Evolutionary conservation across 2,113 vertebrate genomes (phyloP).

Genomic region (Tetraodon nigroviridis): DNA sequence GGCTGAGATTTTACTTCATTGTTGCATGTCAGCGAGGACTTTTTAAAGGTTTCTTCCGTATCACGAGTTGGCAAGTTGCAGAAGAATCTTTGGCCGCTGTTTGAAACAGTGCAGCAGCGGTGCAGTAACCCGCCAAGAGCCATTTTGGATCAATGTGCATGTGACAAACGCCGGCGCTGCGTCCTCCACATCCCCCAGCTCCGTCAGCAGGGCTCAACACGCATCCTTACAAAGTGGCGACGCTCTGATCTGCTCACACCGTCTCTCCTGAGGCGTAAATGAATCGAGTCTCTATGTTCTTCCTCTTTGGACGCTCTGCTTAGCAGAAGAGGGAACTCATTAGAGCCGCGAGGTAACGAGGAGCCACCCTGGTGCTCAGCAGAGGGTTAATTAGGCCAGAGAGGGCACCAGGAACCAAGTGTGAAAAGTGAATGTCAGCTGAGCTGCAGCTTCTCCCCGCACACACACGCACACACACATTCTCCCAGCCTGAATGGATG

Average conservation of each 20-base stretch:
- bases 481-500: conserved; percentile 50
- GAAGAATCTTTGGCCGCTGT: conserved; percentile 4
- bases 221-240: conserved; percentile 12
- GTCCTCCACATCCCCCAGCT: neutral
- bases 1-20: neutral
- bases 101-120: conserved; percentile 18
- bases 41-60: neutral
- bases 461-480: conserved; percentile 22
- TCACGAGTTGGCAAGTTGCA: conserved; percentile 13
- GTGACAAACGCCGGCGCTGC: conserved; percentile 4
- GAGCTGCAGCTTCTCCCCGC: conserved; percentile 19
- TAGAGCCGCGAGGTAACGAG: conserved; percentile 57
- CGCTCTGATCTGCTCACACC: conserved; percentile 54
- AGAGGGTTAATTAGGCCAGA: conserved; percentile 66
- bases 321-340: conserved; percentile 52
- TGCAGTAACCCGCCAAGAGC: conserved; percentile 13
- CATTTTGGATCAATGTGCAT: conserved; percentile 9
- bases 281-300: conserved; percentile 27
- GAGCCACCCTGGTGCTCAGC: conserved; percentile 59
- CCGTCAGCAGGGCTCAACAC: neutral
- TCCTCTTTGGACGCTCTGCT: conserved; percentile 39
- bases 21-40: neutral
- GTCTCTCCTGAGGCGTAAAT: conserved; percentile 45
- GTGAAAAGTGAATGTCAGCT: conserved; percentile 45
- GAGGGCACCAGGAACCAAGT: conserved; percentile 45